These are phyloP conservation scores for Anableps anableps DNA, from an alignment of 2,797 vertebrate species.

Conservation along the genomic window DNA sequence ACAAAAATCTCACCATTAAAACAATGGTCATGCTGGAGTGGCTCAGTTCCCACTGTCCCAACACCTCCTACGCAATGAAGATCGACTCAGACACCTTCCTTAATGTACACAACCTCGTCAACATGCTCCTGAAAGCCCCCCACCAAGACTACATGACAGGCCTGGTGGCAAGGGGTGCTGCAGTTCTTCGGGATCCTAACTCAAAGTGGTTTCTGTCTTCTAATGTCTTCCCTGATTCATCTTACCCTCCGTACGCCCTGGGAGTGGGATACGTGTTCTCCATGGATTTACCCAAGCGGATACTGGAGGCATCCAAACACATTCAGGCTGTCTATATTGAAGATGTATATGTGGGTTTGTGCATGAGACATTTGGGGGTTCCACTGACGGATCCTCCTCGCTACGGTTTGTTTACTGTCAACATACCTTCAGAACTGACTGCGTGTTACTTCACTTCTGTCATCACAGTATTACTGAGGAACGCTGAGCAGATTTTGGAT, in stretches of 20 bases:
- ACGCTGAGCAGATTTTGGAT: constrained; percentile 34
- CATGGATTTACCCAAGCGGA: constrained; percentile 49
- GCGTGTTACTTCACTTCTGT: constrained; percentile 50
- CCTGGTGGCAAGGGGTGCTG: background rate
- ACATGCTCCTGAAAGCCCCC: constrained; percentile 33
- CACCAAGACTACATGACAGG: constrained; percentile 58
- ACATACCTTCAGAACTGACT: fast-evolving
- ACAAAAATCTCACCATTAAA: constrained; percentile 79
- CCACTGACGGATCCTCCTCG: constrained; percentile 1
- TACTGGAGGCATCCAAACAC: constrained; percentile 41
- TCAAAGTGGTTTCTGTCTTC: constrained; percentile 69
- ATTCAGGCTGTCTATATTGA: constrained; percentile 75
- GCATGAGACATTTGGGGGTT: constrained; percentile 65
- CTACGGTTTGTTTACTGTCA: background rate
- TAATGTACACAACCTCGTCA: constrained; percentile 60
- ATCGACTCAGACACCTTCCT: constrained; percentile 79
- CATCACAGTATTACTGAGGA: constrained; percentile 31
- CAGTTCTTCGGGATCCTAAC: constrained; percentile 20
- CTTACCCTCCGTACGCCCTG: constrained; percentile 67
- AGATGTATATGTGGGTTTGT: constrained; percentile 78
- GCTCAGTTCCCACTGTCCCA: constrained; percentile 63
- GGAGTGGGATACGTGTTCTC: constrained; percentile 80
- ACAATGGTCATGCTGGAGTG: constrained; percentile 77
- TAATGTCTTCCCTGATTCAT: constrained; percentile 47
- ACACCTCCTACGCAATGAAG: constrained; percentile 71